Base-by-base conservation (phyloP, 2,888 invertebrate species). In the Myopa tessellatipennis region DNA sequence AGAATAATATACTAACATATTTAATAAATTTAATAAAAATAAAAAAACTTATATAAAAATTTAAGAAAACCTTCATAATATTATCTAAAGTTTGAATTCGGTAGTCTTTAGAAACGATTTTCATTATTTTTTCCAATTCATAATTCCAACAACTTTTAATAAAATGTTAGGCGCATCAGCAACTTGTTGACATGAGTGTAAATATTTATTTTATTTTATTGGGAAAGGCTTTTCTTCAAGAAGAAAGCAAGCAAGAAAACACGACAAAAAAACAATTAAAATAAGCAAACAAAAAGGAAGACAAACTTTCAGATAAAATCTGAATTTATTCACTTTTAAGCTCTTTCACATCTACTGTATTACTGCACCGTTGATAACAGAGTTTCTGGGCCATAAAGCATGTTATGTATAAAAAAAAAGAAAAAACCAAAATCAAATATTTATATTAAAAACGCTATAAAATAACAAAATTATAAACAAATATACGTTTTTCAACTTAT, bases 291-390 rank as follows among this genome's bases (percentile, higher is more conserved):
- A 60, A 38, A 38, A 52, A 50, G 61, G n/a, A 63, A 74, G 36
- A 60, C 36, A 60, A 60, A 60, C 40, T n/a, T 16, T 26, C 16
- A 74, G 74, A 74, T 74, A 74, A 74, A 73, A 73, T 26, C 52
- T 26, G 61, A 40, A 74, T 52, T 72, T 79, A 79, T 78, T 81
- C 81, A 80, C 69, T 78, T 77, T 80, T 82, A 82, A 82, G 82
- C 81, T 78, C 80, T 82, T 82, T 82, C 82, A 82, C 81, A 81
- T 81, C 81, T 82, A 79, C 79, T 78, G 67, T 78, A 82, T 82
- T 82, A 82, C 82, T 82, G 82, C 79, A 79, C 4, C n/a, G 14
- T 10, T n/a, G 14, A n/a, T 16, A 2, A n/a, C 10, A n/a, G 55
- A 55, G 55, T 8, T 55, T 16, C n/a, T 4, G 16, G n/a, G 55